Percentiles rank a stretch among this genome's conserved stretches.
Evolutionary conservation across 2,113 vertebrate species (phyloP).

Genomic region (Thalassoma bifasciatum): DNA sequence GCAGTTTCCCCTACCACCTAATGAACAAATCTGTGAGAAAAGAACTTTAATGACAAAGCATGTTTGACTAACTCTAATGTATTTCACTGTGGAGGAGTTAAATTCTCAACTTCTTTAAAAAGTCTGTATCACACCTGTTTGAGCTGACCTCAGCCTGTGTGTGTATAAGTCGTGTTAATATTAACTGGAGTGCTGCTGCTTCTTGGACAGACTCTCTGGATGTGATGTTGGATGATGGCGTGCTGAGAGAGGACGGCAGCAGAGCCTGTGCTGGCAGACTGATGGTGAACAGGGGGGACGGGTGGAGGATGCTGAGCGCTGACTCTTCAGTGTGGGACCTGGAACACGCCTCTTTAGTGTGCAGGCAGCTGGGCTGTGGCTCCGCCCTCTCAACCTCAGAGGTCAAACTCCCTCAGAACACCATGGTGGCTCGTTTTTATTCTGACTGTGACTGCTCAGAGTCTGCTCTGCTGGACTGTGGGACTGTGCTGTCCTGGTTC

Average conservation of each 20-base stretch:
- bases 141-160: neutral
- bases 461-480: constrained; percentile 37
- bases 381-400: neutral
- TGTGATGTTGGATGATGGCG: constrained; percentile 1
- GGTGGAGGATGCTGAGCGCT: neutral
- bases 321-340: constrained; percentile 21
- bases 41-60: too few species aligned
- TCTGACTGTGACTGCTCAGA: constrained; percentile 36
- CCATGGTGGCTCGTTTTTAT: constrained; percentile 1
- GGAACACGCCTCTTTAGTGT: constrained; percentile 34
- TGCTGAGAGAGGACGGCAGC: neutral
- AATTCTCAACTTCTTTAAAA: too few species aligned
- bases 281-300: rapidly evolving
- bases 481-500: neutral
- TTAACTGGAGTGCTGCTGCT: too few species aligned
- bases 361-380: constrained; percentile 34
- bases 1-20: too few species aligned
- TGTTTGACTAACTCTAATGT: too few species aligned
- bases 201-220: neutral
- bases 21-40: too few species aligned
- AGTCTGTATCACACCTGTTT: neutral
- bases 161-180: too few species aligned
- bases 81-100: too few species aligned
- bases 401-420: neutral
- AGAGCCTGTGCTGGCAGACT: neutral